phyloP scores from a whole-genome alignment of 2,797 vertebrate species.

The Sebastes goodei region DNA sequence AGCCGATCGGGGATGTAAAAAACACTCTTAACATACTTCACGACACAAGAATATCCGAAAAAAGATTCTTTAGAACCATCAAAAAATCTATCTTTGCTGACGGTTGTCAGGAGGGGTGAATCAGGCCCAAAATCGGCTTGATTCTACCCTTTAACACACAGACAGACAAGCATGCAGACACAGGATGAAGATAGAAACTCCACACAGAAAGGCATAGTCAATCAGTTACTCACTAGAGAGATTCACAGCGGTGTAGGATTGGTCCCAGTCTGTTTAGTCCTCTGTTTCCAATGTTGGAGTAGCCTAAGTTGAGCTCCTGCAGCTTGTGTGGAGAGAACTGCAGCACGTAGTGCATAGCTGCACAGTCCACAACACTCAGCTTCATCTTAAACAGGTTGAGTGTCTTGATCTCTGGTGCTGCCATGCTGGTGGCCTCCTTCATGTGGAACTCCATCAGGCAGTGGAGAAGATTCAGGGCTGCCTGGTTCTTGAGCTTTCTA shows the following conservation, averaged over 20 bases:
- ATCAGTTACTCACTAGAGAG: conserved; percentile 72
- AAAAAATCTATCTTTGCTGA: too few species aligned
- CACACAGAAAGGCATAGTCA: not conserved
- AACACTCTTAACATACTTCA: too few species aligned
- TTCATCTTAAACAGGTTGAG: conserved; percentile 81
- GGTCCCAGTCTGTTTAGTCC: conserved; percentile 69
- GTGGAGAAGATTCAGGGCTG: conserved; percentile 76
- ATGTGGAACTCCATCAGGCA: conserved; percentile 78
- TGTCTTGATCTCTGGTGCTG: conserved; percentile 68
- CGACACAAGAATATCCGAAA: fast-evolving
- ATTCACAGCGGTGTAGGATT: conserved; percentile 77
- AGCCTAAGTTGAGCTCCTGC: conserved; percentile 79
- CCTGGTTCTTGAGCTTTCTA: conserved; percentile 60
- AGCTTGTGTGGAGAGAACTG: conserved; percentile 71
- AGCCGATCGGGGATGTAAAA: too few species aligned
- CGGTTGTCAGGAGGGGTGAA: too few species aligned
- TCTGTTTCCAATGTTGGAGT: conserved; percentile 78
- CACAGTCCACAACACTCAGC: conserved; percentile 77
- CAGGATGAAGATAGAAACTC: not conserved
- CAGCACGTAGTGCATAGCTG: conserved; percentile 74
- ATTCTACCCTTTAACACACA: too few species aligned
- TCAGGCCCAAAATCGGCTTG: too few species aligned
- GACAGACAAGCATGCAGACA: not conserved
- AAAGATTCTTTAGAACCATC: too few species aligned
- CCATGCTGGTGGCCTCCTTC: conserved; percentile 55